Evolutionary conservation across 2,113 vertebrate species (phyloP), one percentile per base, ranked within the genome.

Genomic region (Eulacestoma nigropectus): DNA sequence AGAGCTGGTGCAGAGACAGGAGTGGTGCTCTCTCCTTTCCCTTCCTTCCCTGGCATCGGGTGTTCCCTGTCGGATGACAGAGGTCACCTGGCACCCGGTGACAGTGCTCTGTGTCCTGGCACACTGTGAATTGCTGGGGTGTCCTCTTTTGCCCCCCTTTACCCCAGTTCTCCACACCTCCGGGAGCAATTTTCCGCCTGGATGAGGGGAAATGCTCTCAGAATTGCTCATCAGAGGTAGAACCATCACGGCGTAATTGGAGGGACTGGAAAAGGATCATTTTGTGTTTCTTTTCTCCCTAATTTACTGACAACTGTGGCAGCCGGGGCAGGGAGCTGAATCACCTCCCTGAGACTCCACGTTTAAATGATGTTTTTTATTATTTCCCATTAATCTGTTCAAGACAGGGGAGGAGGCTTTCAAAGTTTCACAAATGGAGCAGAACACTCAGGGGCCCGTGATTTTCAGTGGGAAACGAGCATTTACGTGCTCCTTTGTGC

Each of bases 401-500:
- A n/a, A 82, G 84, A 89, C 25, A 53, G 63, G 37, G 91, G 80
- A 73, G 55, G 59, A 89, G 55, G 25, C 56, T 47, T 87, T 68
- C 49, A 30, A 27, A 77, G 47, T 39, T 68, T 10, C 56, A 33
- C 53, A 41, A 67, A 62, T 33, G 77, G 55, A 77, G 25, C 35
- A 41, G 52, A 67, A 37, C 52, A 55, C 57, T 17, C 55, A 29
- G 50, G 29, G 65, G 49, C 27, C 59, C 9, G 0, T 17, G 76
- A 62, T 92, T 86, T 92, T 65, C 80, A 19, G 77, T 27, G 42
- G 80, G 87, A 95, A 77, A 67, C 0, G 33, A 87, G 63, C 32
- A 11, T 78, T 90, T 84, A 37, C 80, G 17, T 35, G 68, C 8
- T 65, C 68, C 64, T 95, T 96, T 96, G 84, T 95, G 72, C 83